Evolutionary conservation across 2,797 vertebrate genomes (phyloP), one percentile per base, ranked within the genome.

Genomic region (Lacerta viridis): DNA sequence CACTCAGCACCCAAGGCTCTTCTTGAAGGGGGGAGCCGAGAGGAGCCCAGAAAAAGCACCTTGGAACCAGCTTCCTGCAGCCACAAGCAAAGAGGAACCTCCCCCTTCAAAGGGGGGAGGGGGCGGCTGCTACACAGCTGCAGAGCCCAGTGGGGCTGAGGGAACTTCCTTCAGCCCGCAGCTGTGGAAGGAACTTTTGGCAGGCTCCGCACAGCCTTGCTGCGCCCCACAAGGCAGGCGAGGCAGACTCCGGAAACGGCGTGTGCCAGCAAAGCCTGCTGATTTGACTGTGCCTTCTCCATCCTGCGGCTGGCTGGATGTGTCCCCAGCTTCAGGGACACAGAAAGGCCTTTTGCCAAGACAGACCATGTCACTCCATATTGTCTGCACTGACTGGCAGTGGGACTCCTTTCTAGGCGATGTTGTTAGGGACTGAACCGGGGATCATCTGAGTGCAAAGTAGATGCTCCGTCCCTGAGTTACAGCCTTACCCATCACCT

Each of bases 111-210:
- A 84, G 72, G 92, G 91, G 83, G 95, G 94, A 92, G 92, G 91
- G 83, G 95, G 94, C 92, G 86, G 39, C 88, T 94, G 39, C 88
- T 94, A 59, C 83, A 78, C 95, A 95, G 95, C 94, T 95, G 95
- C 93, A 95, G 81, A 94, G 89, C 79, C 80, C 89, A 90, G 87
- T 89, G 76, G 95, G 94, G 87, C 93, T 84, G 89, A 93, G 88
- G 91, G 89, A 95, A 93, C 86, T 89, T 94, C 87, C 91, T 89
- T 91, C 92, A 77, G 88, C 85, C 85, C 91, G 92, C 95, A 95
- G 94, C 94, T 95, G 94, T 92, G 93, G 89, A 95, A 93, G 93
- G 1, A 90, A 91, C 91, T 90, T 94, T 94, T 95, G 94, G 94
- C 93, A 85, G 82, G 74, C 93, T 36, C 39, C 69, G 61, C 92